Evolutionary conservation across 2,888 invertebrate genomes (phyloP).

Genomic region (Plebejus melissa): DNA sequence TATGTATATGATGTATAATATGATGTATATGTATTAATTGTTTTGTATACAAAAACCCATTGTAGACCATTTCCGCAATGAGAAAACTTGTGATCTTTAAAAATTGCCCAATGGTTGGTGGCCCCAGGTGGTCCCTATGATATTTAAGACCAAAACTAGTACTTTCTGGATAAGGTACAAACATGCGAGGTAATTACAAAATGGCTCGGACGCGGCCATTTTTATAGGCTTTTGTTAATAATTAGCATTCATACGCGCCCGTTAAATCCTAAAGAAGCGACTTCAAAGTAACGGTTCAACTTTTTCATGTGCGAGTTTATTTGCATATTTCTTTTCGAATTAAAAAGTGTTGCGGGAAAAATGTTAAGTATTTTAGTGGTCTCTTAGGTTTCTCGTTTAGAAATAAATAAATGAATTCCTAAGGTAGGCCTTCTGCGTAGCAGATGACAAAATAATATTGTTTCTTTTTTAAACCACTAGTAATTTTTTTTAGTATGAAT

Average conservation of each 20-base stretch:
- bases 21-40: too few species aligned
- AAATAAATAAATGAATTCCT: background rate
- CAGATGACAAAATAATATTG: too few species aligned
- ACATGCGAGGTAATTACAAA: conserved; percentile 14
- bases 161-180: conserved; percentile 14
- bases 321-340: background rate
- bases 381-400: background rate
- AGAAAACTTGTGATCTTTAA: background rate
- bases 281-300: background rate
- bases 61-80: background rate
- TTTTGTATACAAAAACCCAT: background rate
- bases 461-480: background rate
- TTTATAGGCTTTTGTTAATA: conserved; percentile 26
- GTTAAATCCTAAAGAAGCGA: conserved; percentile 3
- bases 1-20: too few species aligned
- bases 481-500: background rate
- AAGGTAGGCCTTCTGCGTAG: too few species aligned
- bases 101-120: background rate
- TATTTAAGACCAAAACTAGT: conserved; percentile 20
- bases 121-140: conserved; percentile 20
- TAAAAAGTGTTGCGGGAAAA: background rate
- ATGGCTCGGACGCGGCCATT: conserved; percentile 18
- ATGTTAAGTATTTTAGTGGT: background rate
- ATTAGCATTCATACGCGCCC: conserved; percentile 25
- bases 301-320: background rate